Percentiles rank a stretch among this genome's conserved stretches.
Evolutionary conservation across 2,888 invertebrate genomes (phyloP).

Genomic region (Leucophenga montana): DNA sequence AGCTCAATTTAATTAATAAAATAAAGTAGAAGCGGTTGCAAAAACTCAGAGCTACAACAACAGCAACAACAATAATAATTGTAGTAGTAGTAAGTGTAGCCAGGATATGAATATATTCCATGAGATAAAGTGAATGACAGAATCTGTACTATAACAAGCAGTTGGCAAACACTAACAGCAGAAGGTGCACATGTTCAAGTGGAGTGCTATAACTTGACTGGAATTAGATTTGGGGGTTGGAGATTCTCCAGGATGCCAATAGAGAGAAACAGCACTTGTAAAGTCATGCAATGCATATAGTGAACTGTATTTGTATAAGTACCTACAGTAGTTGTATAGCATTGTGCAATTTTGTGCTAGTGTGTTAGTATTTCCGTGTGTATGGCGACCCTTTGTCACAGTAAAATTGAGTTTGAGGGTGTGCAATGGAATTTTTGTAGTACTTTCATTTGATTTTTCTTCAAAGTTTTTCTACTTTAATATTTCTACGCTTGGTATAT

Average conservation of each 20-base stretch:
- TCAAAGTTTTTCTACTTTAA: no score
- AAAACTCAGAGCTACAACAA: conserved; percentile 56
- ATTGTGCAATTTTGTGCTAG: no score
- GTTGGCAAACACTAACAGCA: conserved; percentile 2
- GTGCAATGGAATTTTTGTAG: no score
- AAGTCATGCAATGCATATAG: conserved; percentile 10
- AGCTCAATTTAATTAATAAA: conserved; percentile 60
- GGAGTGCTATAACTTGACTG: no score
- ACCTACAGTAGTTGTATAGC: no score
- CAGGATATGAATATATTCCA: conserved; percentile 1
- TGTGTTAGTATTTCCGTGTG: no score
- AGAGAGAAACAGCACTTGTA: not conserved
- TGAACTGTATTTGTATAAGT: no score
- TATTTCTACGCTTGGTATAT: no score
- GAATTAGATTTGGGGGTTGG: not conserved
- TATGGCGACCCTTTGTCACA: no score
- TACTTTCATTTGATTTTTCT: no score
- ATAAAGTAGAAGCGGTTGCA: conserved; percentile 52
- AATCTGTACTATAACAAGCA: conserved; percentile 9
- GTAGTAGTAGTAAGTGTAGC: conserved; percentile 1
- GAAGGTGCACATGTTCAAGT: not conserved
- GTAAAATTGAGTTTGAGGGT: no score
- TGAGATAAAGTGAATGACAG: not conserved
- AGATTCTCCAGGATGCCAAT: not conserved
- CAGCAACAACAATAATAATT: conserved; percentile 17